phyloP scores from a whole-genome alignment of 2,888 invertebrate genomes.

The Lapara coniferarum region DNA sequence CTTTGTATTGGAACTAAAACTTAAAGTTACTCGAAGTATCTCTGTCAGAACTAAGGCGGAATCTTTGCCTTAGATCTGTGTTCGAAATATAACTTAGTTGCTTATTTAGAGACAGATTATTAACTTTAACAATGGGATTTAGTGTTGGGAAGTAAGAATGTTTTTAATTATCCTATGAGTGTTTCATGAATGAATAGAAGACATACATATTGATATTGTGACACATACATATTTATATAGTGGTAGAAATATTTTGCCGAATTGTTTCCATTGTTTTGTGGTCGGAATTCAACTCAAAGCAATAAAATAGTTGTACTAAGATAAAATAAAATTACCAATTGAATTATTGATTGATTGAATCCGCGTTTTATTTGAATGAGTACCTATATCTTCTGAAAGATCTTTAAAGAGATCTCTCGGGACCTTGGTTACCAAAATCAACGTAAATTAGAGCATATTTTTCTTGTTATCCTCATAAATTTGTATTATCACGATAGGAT shows the following conservation, averaged over 20 bases:
- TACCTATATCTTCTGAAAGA: no score
- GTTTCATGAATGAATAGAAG: neutral
- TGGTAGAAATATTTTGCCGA: no score
- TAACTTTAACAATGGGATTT: constrained; percentile 27
- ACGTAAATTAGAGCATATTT: neutral
- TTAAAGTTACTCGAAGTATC: constrained; percentile 45
- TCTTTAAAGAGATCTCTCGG: neutral
- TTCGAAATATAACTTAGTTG: constrained; percentile 29
- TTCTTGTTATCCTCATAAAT: constrained; percentile 47
- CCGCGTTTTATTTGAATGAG: no score
- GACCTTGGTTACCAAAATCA: neutral
- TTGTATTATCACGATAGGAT: constrained; percentile 53
- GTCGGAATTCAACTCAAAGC: no score
- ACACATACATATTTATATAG: no score
- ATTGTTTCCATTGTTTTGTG: no score
- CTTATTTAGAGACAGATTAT: constrained; percentile 28
- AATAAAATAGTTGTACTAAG: no score
- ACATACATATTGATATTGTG: neutral
- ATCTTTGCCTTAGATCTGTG: constrained; percentile 39
- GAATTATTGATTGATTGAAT: no score
- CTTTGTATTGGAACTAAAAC: constrained; percentile 47
- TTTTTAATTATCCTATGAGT: constrained; percentile 32
- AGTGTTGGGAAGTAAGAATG: neutral
- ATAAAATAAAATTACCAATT: no score
- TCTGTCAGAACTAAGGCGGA: constrained; percentile 36